Base-by-base conservation (phyloP, 2,888 invertebrate genomes). In the Lasioglossum villosulum region DNA sequence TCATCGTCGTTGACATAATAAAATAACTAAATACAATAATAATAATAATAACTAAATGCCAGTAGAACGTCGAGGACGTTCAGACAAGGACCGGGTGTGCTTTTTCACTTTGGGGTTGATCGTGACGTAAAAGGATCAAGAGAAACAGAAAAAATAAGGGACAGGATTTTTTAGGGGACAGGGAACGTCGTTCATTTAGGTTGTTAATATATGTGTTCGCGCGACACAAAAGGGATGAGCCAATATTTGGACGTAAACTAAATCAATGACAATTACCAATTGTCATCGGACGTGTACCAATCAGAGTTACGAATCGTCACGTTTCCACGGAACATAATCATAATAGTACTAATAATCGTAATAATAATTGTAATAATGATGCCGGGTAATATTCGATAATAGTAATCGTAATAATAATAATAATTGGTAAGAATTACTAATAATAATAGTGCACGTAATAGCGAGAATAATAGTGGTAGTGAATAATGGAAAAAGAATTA, bases 391-490 rank as follows among this genome's bases (percentile, higher is more conserved):
- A 76, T 76, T 87, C 74, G 71, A 72, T 81, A 73, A 70, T 88
- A 83, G 75, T 78, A 77, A 79, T 89, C 86, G 82, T 85, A 85
- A 73, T 88, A 75, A 79, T 87, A 88, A 88, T 85, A 83, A 88
- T 86, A 86, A 76, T 87, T n/a, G 86, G 84, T 89, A 78, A 86
- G 89, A 74, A 83, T 90, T 80, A 88, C 87, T 89, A 85, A 89
- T 89, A 82, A 87, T 90, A 89, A 89, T 89, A 86, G 89, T 91
- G 90, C 91, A 90, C 84, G 88, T 89, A 89, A 88, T 89, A 90
- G 88, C 88, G 85, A 86, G 80, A 87, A 84, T 86, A 83, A 87
- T 88, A 82, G 85, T 87, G 83, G 72, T 92, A 82, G 86, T 83
- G 84, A 86, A 84, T 89, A 30, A 30, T 30, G 63, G 83, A 71